Evolutionary conservation across 2,113 vertebrate species (phyloP).

Genomic region (Austrofundulus limnaeus): DNA sequence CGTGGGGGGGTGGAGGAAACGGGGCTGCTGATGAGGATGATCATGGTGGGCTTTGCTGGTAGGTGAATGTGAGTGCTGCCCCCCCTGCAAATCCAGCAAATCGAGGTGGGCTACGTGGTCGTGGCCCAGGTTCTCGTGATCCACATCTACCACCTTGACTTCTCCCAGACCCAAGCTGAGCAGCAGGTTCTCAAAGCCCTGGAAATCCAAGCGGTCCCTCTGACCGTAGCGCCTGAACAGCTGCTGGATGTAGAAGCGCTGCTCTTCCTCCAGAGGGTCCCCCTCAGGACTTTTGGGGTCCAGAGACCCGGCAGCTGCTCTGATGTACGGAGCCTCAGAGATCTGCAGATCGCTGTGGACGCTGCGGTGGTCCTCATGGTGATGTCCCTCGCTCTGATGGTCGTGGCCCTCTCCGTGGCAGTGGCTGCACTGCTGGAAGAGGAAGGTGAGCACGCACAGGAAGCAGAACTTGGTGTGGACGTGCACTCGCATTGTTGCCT

Average conservation of each 20-base stretch:
- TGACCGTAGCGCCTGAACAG: conserved; percentile 91
- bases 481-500: conserved; percentile 90
- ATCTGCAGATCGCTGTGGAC: conserved; percentile 85
- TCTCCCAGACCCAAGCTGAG: conserved; percentile 91
- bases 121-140: conserved; percentile 91
- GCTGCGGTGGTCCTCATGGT: conserved; percentile 51
- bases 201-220: conserved; percentile 88
- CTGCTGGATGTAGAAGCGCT: conserved; percentile 92
- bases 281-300: conserved; percentile 53
- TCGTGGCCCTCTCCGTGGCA: conserved; percentile 83
- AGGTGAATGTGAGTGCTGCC: conserved; percentile 83
- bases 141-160: conserved; percentile 86
- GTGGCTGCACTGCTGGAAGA: conserved; percentile 91
- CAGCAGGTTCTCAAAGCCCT: conserved; percentile 91
- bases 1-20: conserved; percentile 29
- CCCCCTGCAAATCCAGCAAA: conserved; percentile 87
- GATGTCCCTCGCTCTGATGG: conserved; percentile 65
- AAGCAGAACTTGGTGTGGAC: conserved; percentile 95
- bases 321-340: conserved; percentile 80
- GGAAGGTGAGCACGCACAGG: conserved; percentile 94
- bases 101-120: conserved; percentile 94
- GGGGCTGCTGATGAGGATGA: conserved; percentile 37
- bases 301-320: conserved; percentile 36
- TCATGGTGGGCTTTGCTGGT: conserved; percentile 58
- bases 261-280: conserved; percentile 85